Conservation (phyloP, 2,797 vertebrate species). For the Linurgus olivaceus region DNA sequence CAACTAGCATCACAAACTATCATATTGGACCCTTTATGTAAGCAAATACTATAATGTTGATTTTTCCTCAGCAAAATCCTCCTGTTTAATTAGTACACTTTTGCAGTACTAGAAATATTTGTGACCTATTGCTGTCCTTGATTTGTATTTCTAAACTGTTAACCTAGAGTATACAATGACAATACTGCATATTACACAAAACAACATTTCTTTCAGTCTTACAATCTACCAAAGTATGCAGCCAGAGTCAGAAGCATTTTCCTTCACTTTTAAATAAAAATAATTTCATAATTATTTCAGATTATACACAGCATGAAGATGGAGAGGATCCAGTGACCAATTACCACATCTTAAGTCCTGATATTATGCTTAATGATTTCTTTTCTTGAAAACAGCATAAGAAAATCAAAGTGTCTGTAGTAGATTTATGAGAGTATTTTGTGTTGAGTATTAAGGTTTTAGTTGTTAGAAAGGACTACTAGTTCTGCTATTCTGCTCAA, state of each 20-base stretch:
- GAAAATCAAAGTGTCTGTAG: background rate
- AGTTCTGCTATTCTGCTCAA: background rate
- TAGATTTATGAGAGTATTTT: background rate
- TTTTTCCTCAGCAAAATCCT: background rate
- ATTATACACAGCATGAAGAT: background rate
- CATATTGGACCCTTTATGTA: accelerated
- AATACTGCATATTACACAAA: background rate
- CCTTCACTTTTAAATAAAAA: background rate
- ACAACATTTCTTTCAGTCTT: background rate
- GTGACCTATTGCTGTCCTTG: background rate
- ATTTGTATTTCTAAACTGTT: background rate
- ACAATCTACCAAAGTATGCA: background rate
- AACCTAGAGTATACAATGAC: background rate
- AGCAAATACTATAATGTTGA: background rate
- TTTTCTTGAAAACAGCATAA: background rate
- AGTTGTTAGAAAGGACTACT: background rate
- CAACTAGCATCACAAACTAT: background rate
- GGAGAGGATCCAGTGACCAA: background rate
- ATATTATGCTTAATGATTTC: background rate
- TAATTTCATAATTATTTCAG: background rate
- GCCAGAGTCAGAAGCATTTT: background rate
- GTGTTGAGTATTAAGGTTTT: background rate
- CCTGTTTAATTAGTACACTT: background rate
- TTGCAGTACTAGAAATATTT: background rate
- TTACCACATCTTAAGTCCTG: background rate